Evolutionary conservation across 1,140 invertebrate species (phyloP), one percentile per base, ranked within the genome.

Genomic region (Melipona quadrifasciata): DNA sequence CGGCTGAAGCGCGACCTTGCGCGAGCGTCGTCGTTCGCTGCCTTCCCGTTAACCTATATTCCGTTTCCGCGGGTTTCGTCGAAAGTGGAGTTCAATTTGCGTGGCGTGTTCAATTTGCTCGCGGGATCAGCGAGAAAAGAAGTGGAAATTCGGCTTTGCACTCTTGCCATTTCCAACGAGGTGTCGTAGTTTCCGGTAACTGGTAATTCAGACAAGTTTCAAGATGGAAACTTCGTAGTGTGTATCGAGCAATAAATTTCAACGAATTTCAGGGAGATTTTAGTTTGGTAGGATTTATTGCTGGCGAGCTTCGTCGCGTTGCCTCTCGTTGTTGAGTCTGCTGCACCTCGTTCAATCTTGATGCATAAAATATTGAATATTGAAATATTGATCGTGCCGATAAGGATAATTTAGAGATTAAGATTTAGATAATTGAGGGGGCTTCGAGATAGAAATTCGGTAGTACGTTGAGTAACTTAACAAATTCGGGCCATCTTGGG

Each of bases 1-100:
- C 55, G n/a, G 19, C 39, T 51, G n/a, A 64, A 64, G 27, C 47
- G 19, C 39, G 79, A 64, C 71, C 31, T 81, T 64, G 24, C 21
- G 11, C 24, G 58, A 70, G 2, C 6, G 67, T 24, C 19, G 12
- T n/a, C n/a, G 19, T 31, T 39, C 19, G 53, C 55, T 16, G 53
- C 67, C 17, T 34, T 74, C 71, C 39, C 10, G 47, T 64, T 53
- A 71, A 81, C 80, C 70, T 17, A 81, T 81, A 74, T 81, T 17
- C 47, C 31, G 10, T 64, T 64, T 73, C 55, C 53, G 1, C 24
- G 16, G 5, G 6, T 64, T 19, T 14, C 68, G 55, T 39, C 55
- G 16, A 74, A 81, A 74, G 27, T 51, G 58, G 27, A 81, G 31
- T 81, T 53, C 65, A 57, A 12, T 12, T 74, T 47, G 11, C 34